Evolutionary conservation across 2,797 vertebrate genomes (phyloP).

Genomic region (Rhodeus uyekii): DNA sequence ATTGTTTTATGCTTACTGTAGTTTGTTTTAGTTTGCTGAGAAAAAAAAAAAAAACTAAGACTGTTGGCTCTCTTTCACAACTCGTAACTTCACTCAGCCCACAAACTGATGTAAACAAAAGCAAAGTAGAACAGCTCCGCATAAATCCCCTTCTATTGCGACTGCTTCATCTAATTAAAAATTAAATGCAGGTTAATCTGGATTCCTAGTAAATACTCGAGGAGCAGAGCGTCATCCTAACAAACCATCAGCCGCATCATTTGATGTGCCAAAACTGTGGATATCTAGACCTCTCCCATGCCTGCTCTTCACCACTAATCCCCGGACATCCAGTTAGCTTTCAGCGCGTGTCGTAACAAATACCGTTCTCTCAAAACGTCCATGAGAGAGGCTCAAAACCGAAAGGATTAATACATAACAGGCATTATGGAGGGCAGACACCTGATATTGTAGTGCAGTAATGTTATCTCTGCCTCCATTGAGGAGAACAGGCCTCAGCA

Average conservation of each 20-base stretch:
- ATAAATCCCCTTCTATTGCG: conserved; percentile 56
- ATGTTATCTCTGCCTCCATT: conserved; percentile 30
- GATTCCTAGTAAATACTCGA: conserved; percentile 45
- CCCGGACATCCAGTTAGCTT: conserved; percentile 59
- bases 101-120: conserved; percentile 33
- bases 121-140: conserved; percentile 51
- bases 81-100: neutral
- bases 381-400: conserved; percentile 40
- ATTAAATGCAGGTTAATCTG: conserved; percentile 59
- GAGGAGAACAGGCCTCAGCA: conserved; percentile 5
- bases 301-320: conserved; percentile 60
- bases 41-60: no score
- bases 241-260: conserved; percentile 50
- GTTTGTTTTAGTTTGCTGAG: no score
- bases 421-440: conserved; percentile 44
- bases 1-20: no score
- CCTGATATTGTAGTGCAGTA: conserved; percentile 13
- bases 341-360: conserved; percentile 55
- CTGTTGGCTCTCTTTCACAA: neutral
- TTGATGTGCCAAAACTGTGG: conserved; percentile 56
- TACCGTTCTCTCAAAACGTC: conserved; percentile 27
- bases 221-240: conserved; percentile 32
- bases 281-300: conserved; percentile 57
- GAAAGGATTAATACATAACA: conserved; percentile 50
- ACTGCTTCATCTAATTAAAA: conserved; percentile 65